Conservation (phyloP, 2,888 invertebrate species). For the Acleris cristana region DNA sequence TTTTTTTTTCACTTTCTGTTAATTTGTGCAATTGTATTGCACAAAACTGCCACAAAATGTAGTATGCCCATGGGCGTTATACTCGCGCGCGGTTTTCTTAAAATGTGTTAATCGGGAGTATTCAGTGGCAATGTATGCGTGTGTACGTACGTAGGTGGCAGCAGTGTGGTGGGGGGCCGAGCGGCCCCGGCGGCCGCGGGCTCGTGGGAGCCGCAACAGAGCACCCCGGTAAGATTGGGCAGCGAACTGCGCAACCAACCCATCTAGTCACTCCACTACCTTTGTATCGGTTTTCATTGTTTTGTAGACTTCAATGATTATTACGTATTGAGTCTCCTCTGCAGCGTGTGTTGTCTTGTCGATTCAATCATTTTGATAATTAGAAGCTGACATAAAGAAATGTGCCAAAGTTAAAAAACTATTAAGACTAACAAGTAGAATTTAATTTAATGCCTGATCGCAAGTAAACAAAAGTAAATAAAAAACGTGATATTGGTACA, state of each 20-base stretch:
- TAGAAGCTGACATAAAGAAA: slow-evolving; percentile 76
- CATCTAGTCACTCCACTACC: slow-evolving; percentile 66
- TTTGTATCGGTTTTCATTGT: slow-evolving; percentile 76
- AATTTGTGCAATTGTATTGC: too few relatives aligned
- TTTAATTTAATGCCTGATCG: slow-evolving; percentile 1
- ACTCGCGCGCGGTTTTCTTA: slow-evolving; percentile 30
- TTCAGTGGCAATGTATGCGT: slow-evolving; percentile 63
- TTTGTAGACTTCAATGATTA: slow-evolving; percentile 76
- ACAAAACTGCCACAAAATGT: too few relatives aligned
- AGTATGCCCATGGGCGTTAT: neutral
- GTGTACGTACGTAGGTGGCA: slow-evolving; percentile 81
- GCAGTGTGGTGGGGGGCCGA: slow-evolving; percentile 73
- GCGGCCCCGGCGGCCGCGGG: slow-evolving; percentile 66
- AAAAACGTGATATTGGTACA: slow-evolving; percentile 62
- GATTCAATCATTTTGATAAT: slow-evolving; percentile 71
- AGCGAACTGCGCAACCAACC: slow-evolving; percentile 65
- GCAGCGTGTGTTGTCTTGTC: slow-evolving; percentile 78
- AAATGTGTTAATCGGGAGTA: slow-evolving; percentile 38
- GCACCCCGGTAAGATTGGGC: slow-evolving; percentile 78
- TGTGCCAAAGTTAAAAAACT: slow-evolving; percentile 60
- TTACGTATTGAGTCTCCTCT: slow-evolving; percentile 79
- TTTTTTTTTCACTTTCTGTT: too few relatives aligned
- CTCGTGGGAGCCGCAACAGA: slow-evolving; percentile 76
- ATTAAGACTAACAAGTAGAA: slow-evolving; percentile 1
- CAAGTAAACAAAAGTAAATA: neutral